Base-by-base conservation (phyloP, 2,888 invertebrate species). In the Hermaeophaga mercurialis region DNA sequence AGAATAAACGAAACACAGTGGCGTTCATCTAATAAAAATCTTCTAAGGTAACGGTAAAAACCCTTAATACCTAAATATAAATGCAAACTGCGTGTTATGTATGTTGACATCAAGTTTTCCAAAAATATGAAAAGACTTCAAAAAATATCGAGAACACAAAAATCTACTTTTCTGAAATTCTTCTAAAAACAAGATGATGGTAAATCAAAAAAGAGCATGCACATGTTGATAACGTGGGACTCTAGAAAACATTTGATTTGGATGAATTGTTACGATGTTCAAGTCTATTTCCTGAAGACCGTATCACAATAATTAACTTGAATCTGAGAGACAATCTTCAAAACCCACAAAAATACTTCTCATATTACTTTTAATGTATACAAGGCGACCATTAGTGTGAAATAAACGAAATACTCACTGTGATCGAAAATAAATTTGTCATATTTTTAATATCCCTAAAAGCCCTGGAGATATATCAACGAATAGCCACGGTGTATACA, bases 211-310 rank as follows among this genome's bases (percentile, higher is more conserved):
- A 52, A 58, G 54, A 56, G 44, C 48, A 55, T 53, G 59, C 61
- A 43, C 45, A 55, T 58, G 54, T 54, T 59, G 58, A 58, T 57
- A 47, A 53, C 53, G 55, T 53, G 58, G 46, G 55, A 45, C 39
- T 54, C 52, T 62, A 59, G 64, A 66, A 68, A 66, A 73, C 69
- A 70, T 70, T 73, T 71, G 71, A 72, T 73, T 73, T 67, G 64
- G 64, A 72, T 73, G 69, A 71, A 68, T 61, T 59, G 54, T 62
- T 54, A 72, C 70, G 73, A 75, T 72, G 73, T 72, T 70, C 73
- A 67, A 71, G 71, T 67, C 66, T 69, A 67, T 71, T 74, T 75
- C 78, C 78, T 78, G 78, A 78, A 78, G 77, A 77, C 74, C 74
- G 73, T 78, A 78, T 78, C 78, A 78, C 78, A 77, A 66, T 68